Percentiles rank a stretch among this genome's conserved stretches.
Evolutionary conservation across 2,888 invertebrate genomes (phyloP).

Genomic region (Amphipyra tragopoginis): DNA sequence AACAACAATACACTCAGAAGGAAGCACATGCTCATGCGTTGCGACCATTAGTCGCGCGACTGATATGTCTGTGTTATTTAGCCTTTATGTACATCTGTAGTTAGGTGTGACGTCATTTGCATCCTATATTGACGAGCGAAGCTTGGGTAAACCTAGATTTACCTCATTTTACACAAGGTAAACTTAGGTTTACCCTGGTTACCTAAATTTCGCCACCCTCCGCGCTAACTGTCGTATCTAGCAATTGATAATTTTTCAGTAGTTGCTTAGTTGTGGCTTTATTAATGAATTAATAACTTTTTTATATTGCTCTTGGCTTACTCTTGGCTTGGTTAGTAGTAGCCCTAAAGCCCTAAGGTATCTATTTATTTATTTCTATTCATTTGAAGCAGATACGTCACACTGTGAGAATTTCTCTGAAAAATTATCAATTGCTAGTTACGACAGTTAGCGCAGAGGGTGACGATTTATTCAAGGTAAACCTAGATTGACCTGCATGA

Average conservation of each 20-base stretch:
- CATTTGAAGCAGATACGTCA: no score
- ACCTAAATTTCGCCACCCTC: neutral
- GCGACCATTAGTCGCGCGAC: constrained; percentile 41
- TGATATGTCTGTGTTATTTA: constrained; percentile 39
- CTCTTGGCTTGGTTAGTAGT: no score
- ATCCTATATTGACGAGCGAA: neutral
- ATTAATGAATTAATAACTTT: no score
- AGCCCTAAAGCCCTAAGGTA: no score
- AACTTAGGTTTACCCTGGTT: neutral
- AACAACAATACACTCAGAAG: constrained; percentile 33
- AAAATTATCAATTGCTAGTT: no score
- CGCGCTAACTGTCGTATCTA: no score
- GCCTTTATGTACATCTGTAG: constrained; percentile 44
- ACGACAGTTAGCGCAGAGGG: no score
- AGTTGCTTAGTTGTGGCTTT: no score
- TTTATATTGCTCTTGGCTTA: no score
- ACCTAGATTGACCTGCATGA: neutral
- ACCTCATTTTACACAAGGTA: neutral
- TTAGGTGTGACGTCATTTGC: constrained; percentile 16
- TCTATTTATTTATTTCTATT: no score
- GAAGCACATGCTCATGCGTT: constrained; percentile 62
- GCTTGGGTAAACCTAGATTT: constrained; percentile 1
- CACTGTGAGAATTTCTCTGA: no score
- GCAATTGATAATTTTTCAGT: no score
- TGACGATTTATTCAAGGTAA: neutral